Base-by-base conservation (phyloP, 2,888 invertebrate species). In the Zonitis immaculata region DNA sequence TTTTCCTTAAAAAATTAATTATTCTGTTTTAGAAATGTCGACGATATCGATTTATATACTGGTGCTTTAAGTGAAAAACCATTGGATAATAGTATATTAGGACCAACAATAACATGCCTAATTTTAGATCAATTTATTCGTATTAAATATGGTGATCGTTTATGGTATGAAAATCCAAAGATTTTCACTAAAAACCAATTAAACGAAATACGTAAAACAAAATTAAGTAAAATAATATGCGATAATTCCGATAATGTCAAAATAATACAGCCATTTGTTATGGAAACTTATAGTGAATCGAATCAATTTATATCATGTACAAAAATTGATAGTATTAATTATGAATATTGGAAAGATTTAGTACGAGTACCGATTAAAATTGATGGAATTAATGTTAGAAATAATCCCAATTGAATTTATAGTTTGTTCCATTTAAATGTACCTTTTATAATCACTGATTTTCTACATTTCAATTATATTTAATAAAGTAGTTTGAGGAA, bases 41-140 rank as follows among this genome's bases (percentile, higher is more conserved):
- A 90, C 5, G 94, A 95, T 73, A 84, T 95, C 26, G 95, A 95
- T 73, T 73, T 95, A 25, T 95, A 93, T 75, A 88, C 91, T 1
- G 95, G 94, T 0, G 90, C 90, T 0, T 71, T 95, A 32, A 89
- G 92, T 11, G 95, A 96, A 70, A 80, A 80, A 8, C 89, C 90
- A 0, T 68, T 79, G 51, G 75, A 77, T 63, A 89, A 81, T 3
- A 86, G 88, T 1, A 82, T 93, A 16, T 80, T 95, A 47, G 95
- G 95, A 0, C 90, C 94, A 0, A 88, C 93, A 1, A 83, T 94
- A 49, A 87, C 86, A 14, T 95, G 95, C 67, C 78, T 95, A 56
- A 79, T 95, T 44, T 82, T 88, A 0, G 89, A 91, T 76, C 95
- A 95, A 78, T 95, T 95, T 77, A 73, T 85, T 14, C 77, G 91